A percentile compares a stretch with the other conserved stretches of the same genome.
phyloP scores from a whole-genome alignment of 1,140 invertebrate species.

The Euura lappo region DNA sequence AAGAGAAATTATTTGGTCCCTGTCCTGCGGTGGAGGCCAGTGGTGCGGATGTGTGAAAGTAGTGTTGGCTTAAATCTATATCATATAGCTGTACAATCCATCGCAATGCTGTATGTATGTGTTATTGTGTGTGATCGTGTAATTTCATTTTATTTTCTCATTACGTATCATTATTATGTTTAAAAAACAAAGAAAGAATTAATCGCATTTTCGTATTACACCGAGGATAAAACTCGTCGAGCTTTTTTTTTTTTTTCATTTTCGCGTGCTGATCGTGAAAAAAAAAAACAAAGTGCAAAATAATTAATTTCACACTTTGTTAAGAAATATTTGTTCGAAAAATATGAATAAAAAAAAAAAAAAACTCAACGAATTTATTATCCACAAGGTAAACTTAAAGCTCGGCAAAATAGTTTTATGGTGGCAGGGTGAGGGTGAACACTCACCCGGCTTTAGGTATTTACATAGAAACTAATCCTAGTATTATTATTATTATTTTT shows the following conservation, averaged over 20 bases:
- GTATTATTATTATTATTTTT: slow-evolving; percentile 18
- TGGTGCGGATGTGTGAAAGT: slow-evolving; percentile 41
- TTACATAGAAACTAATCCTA: slow-evolving; percentile 63
- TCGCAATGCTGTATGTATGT: slow-evolving; percentile 44
- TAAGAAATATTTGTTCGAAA: not conserved
- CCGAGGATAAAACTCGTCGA: not conserved
- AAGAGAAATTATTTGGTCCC: slow-evolving; percentile 35
- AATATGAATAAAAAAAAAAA: not conserved
- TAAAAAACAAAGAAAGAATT: no score
- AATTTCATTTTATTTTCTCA: slow-evolving; percentile 31
- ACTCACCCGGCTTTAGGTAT: slow-evolving; percentile 62
- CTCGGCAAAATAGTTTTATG: not conserved
- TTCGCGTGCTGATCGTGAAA: no score
- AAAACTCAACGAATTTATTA: not conserved
- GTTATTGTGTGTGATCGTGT: slow-evolving; percentile 22
- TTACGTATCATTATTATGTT: not conserved
- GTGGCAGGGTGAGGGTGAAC: slow-evolving; percentile 51
- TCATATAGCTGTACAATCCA: slow-evolving; percentile 54
- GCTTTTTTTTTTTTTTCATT: not conserved
- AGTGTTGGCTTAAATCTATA: slow-evolving; percentile 45
- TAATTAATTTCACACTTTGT: not conserved
- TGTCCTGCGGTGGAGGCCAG: slow-evolving; percentile 44
- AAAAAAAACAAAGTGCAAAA: no score
- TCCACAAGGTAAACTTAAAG: not conserved
- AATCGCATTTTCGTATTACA: no score